phyloP scores from a whole-genome alignment of 2,888 invertebrate genomes.

The Globia sparganii region DNA sequence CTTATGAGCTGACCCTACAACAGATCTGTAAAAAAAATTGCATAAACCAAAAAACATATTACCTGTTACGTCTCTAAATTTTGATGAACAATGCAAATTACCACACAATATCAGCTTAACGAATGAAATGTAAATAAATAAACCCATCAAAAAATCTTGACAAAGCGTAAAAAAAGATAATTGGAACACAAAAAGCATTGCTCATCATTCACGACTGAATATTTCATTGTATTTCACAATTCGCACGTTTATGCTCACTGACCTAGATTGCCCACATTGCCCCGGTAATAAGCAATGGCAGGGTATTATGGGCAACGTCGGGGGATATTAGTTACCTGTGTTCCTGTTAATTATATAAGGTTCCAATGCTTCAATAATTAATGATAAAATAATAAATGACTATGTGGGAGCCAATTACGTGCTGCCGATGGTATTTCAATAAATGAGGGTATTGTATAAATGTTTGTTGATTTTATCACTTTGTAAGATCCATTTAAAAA shows the following conservation, averaged over 20 bases:
- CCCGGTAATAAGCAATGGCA: slow-evolving; percentile 24
- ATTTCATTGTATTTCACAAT: slow-evolving; percentile 53
- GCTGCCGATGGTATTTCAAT: slow-evolving; percentile 24
- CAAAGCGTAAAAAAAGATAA: slow-evolving; percentile 27
- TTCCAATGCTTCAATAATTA: slow-evolving; percentile 57
- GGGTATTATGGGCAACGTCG: slow-evolving; percentile 28
- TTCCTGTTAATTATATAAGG: slow-evolving; percentile 60
- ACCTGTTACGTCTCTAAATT: slow-evolving; percentile 10
- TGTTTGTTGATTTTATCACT: slow-evolving; percentile 37
- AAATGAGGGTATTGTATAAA: slow-evolving; percentile 38
- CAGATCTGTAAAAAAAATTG: neutral
- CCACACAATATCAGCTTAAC: slow-evolving; percentile 27
- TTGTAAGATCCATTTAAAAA: neutral
- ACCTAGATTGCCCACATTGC: slow-evolving; percentile 45
- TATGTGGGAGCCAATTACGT: slow-evolving; percentile 38
- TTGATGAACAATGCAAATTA: slow-evolving; percentile 15
- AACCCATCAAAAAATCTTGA: slow-evolving; percentile 13
- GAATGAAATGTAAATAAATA: slow-evolving; percentile 25
- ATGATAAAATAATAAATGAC: slow-evolving; percentile 55
- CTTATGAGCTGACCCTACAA: neutral
- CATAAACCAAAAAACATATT: neutral
- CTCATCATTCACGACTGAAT: slow-evolving; percentile 54
- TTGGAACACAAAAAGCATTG: slow-evolving; percentile 32
- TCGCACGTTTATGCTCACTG: slow-evolving; percentile 39
- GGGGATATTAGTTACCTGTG: slow-evolving; percentile 42